These are phyloP conservation scores for Cyrtonyx montezumae DNA, from an alignment of 2,113 vertebrate genomes.

Conservation along the genomic window DNA sequence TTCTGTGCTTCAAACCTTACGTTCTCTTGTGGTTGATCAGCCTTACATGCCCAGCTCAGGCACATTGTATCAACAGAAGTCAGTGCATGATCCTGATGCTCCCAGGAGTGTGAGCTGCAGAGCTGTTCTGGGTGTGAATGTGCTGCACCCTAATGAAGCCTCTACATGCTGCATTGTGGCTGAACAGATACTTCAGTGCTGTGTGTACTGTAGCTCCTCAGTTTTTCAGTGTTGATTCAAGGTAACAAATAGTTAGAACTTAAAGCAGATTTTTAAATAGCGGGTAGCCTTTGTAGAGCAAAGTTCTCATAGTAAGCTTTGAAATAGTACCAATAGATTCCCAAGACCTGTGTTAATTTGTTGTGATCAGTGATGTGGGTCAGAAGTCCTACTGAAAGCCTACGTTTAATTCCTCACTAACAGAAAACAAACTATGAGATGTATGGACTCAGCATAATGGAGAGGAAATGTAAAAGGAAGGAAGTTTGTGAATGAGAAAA, in stretches of 20 bases:
- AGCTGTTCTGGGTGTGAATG: background rate
- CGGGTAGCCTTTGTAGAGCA: background rate
- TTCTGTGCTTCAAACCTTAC: background rate
- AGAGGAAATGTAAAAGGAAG: conserved; percentile 52
- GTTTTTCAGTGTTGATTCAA: background rate
- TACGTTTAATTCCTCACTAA: background rate
- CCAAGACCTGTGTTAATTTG: background rate
- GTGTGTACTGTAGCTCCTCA: background rate
- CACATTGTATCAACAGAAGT: background rate
- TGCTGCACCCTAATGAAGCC: background rate
- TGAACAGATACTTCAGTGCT: background rate
- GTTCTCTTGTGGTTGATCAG: background rate
- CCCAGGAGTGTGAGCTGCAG: background rate
- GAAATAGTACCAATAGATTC: background rate
- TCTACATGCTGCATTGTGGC: background rate
- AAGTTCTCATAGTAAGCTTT: background rate
- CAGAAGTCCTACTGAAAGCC: background rate
- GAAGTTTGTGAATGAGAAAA: conserved; percentile 44
- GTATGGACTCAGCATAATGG: background rate
- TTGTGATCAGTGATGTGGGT: background rate
- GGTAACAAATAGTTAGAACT: background rate
- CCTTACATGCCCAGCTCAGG: rapidly evolving
- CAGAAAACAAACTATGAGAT: background rate
- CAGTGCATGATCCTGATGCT: rapidly evolving
- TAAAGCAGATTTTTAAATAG: background rate